Conservation (phyloP, 1,140 invertebrate genomes). For the Rhagoletis zephyria region DNA sequence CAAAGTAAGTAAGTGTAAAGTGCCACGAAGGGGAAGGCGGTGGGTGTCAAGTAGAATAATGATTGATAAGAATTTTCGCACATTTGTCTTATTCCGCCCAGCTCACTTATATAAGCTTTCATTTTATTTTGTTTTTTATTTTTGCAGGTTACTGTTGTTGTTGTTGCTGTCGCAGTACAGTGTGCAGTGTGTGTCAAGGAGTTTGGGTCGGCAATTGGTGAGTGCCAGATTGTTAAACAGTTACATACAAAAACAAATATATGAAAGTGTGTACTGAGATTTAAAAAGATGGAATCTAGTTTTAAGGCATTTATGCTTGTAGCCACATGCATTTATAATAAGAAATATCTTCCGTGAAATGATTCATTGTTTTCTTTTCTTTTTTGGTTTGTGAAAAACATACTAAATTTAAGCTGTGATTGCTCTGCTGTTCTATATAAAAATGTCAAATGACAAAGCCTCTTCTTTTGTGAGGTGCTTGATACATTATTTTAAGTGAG, state of each 20-base stretch:
- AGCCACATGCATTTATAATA: too few species aligned
- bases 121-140: neutral
- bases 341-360: too few species aligned
- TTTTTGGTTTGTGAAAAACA: too few species aligned
- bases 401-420: too few species aligned
- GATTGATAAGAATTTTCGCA: conserved; percentile 6
- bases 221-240: neutral
- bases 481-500: too few species aligned
- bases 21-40: neutral
- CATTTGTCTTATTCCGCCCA: conserved; percentile 24
- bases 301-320: too few species aligned
- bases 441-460: too few species aligned
- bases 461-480: too few species aligned
- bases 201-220: neutral
- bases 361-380: too few species aligned
- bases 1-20: too few species aligned
- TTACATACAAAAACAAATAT: neutral
- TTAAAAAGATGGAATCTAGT: too few species aligned
- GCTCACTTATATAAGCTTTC: neutral
- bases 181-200: neutral
- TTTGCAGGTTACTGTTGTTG: conserved; percentile 21
- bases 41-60: neutral
- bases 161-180: neutral
- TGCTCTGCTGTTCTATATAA: too few species aligned
- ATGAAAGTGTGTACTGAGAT: neutral